Evolutionary conservation across 2,797 vertebrate genomes (phyloP).

Genomic region (Labeo calbasu): DNA sequence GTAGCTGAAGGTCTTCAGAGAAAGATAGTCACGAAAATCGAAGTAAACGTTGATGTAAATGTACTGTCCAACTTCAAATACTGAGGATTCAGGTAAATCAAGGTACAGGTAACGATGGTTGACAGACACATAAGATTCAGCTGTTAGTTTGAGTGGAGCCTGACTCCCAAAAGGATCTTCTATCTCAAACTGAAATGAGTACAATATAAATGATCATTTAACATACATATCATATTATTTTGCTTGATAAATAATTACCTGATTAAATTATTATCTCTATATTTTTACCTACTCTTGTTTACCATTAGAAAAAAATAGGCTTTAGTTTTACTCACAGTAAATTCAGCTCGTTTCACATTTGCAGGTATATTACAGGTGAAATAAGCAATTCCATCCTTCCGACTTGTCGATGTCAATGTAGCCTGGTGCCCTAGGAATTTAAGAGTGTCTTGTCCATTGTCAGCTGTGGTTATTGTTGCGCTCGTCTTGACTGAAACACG

Average conservation of each 20-base stretch:
- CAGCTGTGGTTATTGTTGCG: constrained; percentile 53
- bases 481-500: constrained; percentile 72
- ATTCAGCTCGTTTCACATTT: constrained; percentile 58
- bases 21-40: constrained; percentile 73
- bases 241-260: background rate
- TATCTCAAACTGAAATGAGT: constrained; percentile 80
- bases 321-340: constrained; percentile 77
- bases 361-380: constrained; percentile 81
- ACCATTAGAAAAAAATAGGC: background rate
- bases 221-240: background rate
- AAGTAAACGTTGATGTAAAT: constrained; percentile 79
- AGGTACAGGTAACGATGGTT: constrained; percentile 90
- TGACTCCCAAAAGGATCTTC: constrained; percentile 77
- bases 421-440: background rate
- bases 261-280: background rate
- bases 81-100: constrained; percentile 72
- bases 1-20: constrained; percentile 83
- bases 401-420: constrained; percentile 57
- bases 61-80: constrained; percentile 73
- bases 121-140: constrained; percentile 82
- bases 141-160: constrained; percentile 72
- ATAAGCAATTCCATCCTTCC: constrained; percentile 76
- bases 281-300: constrained; percentile 2
- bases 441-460: constrained; percentile 42
- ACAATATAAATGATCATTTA: constrained; percentile 8